Percentiles rank a stretch among this genome's conserved stretches.
phyloP scores from a whole-genome alignment of 2,113 vertebrate species.

The Melierax canorus region DNA sequence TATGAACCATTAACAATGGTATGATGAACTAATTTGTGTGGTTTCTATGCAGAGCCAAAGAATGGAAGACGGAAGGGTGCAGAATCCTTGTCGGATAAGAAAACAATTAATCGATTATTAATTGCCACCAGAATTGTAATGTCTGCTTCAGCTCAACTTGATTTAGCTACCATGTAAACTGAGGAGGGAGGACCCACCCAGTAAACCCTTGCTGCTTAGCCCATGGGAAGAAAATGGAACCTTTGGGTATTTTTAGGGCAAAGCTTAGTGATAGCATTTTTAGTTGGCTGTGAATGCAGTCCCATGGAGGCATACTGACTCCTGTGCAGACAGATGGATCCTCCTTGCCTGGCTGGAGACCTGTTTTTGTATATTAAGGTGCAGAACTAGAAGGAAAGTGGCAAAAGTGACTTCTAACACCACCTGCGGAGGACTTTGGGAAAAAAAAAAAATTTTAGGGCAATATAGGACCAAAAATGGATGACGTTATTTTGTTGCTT shows the following conservation, averaged over 20 bases:
- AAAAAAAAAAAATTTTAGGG: neutral
- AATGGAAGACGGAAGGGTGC: neutral
- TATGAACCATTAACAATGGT: conserved; percentile 35
- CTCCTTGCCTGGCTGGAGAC: neutral
- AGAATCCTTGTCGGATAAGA: neutral
- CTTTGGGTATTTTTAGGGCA: conserved; percentile 1
- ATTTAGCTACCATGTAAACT: neutral
- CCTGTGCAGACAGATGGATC: neutral
- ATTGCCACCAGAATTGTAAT: neutral
- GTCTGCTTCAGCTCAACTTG: neutral
- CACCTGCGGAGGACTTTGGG: neutral
- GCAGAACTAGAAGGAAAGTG: neutral
- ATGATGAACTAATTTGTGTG: conserved; percentile 21
- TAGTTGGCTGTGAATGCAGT: neutral
- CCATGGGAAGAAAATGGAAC: neutral
- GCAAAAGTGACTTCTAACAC: neutral
- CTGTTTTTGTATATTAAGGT: neutral
- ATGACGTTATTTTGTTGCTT: neutral
- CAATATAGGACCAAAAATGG: neutral
- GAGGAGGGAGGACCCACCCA: neutral
- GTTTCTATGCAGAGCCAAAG: neutral
- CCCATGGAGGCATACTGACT: neutral
- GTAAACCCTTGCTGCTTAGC: neutral
- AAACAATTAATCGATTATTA: conserved; percentile 34
- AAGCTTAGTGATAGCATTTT: neutral